Conservation (phyloP, 1,140 invertebrate genomes). For the Atta cephalotes region DNA sequence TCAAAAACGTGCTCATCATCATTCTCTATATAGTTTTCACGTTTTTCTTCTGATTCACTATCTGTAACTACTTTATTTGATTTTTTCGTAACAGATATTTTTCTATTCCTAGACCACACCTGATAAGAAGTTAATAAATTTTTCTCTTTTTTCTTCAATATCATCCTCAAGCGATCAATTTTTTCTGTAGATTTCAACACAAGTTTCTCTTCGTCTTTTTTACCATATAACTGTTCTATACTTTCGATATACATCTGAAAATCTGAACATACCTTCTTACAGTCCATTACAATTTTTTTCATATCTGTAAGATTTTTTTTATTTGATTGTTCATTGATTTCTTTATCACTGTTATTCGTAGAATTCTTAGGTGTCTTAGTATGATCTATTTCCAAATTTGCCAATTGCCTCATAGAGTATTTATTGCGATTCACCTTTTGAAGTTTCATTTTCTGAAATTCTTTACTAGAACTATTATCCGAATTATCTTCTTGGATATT, state of each 20-base stretch:
- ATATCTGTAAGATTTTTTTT: conserved; percentile 16
- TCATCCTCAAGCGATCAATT: conserved; percentile 38
- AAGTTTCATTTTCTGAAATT: conserved; percentile 70
- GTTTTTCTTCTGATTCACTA: conserved; percentile 22
- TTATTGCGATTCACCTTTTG: conserved; percentile 15
- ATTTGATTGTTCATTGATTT: conserved; percentile 36
- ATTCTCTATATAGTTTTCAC: background rate
- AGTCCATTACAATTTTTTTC: conserved; percentile 54
- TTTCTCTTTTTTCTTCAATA: conserved; percentile 37
- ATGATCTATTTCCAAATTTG: background rate
- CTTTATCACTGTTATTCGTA: background rate
- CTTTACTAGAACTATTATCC: conserved; percentile 72
- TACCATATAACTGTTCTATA: conserved; percentile 57
- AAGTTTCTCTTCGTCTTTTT: conserved; percentile 42
- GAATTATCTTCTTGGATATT: conserved; percentile 23
- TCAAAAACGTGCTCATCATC: background rate
- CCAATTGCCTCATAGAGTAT: background rate
- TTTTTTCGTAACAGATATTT: background rate
- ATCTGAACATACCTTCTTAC: conserved; percentile 54
- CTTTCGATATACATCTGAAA: conserved; percentile 62
- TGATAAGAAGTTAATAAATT: conserved; percentile 34
- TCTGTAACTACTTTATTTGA: background rate
- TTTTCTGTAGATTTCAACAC: conserved; percentile 12
- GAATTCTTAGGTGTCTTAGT: background rate
- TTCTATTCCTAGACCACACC: conserved; percentile 31